phyloP scores from a whole-genome alignment of 2,113 vertebrate species.

The Mus musculus region GRCm39 chr17:77009501-77010000 shows the following conservation, averaged over 20 bases:
- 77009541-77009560: no score
- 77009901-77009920: not conserved
- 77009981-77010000: not conserved
- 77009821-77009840: accelerated
- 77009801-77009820: not conserved
- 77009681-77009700: not conserved
- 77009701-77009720: not conserved
- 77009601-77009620: not conserved
- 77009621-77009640: not conserved
- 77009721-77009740: not conserved
- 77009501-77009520: not conserved
- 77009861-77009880: accelerated
- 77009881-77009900: not conserved
- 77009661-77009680: not conserved
- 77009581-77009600: not conserved
- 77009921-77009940: not conserved
- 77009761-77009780: not conserved
- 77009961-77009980: not conserved
- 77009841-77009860: not conserved
- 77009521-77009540: not conserved
- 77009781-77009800: no score
- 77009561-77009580: not conserved
- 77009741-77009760: not conserved
- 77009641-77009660: not conserved
- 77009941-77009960: no score